Evolutionary conservation across 2,113 vertebrate genomes (phyloP).

Genomic region (Theristicus caerulescens): DNA sequence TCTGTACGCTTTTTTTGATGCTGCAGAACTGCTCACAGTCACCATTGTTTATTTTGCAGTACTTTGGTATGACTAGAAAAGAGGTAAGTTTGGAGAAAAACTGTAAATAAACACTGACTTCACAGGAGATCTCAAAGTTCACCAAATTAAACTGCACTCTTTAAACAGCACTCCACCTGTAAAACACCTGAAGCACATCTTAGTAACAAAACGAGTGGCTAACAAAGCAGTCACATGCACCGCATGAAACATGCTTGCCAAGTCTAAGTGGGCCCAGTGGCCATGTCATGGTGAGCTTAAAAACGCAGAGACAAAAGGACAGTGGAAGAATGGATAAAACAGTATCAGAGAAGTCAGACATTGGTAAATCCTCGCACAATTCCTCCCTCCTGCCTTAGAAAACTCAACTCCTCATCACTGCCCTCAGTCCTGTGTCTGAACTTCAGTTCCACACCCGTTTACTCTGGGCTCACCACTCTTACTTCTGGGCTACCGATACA

Average conservation of each 20-base stretch:
- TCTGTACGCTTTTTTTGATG: background rate
- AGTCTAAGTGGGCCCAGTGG: background rate
- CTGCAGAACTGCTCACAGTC: conserved; percentile 90
- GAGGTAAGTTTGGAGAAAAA: background rate
- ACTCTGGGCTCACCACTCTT: background rate
- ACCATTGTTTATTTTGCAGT: conserved; percentile 87
- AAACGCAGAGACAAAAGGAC: background rate
- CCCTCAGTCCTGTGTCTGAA: background rate
- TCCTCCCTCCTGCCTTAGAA: background rate
- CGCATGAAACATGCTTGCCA: background rate
- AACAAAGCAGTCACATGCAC: background rate
- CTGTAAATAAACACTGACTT: background rate
- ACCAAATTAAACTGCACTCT: background rate
- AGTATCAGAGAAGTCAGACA: background rate
- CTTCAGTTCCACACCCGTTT: background rate
- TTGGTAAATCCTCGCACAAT: accelerated
- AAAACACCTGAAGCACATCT: background rate
- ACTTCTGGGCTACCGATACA: background rate
- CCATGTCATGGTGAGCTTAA: background rate
- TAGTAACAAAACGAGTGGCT: background rate
- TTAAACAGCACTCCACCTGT: background rate
- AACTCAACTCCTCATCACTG: background rate
- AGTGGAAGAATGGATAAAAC: background rate
- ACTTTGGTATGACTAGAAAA: conserved; percentile 75
- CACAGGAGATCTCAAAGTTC: background rate